Base-by-base conservation (phyloP, 2,888 invertebrate species). In the Parnassius smintheus region DNA sequence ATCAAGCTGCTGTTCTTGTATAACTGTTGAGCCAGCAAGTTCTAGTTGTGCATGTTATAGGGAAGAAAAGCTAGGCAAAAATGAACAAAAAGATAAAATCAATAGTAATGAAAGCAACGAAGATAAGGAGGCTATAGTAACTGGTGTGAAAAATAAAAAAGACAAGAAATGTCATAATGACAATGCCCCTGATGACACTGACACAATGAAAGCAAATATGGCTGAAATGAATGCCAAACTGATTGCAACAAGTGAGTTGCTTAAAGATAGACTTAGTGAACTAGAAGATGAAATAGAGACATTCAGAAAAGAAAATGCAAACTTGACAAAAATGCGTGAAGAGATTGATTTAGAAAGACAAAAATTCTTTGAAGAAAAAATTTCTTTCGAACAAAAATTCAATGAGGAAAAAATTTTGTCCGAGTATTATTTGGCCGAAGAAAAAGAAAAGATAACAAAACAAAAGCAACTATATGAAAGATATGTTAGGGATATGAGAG, bases 401-500 rank as follows among this genome's bases (percentile, higher is more conserved):
- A 93, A 94, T 75, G 94, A 94, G 78, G 94, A 95, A 67, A 93
- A 94, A 77, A 93, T 94, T 56, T 88, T 93, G 70, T 87, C 94
- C 35, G 94, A 95, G 77, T 93, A 94, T 70, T 93, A 93, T 78
- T 78, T 95, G 71, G 94, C 94, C 65, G 95, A 95, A 72, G 95
- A 95, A 78, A 94, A 93, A 68, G 94, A 94, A 71, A 94, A 94
- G 76, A 78, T 96, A 9, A 85, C 87, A n/a, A 93, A 94, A 66
- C 95, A 95, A 71, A 94, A 93, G 73, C 87, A 91, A 66, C 93
- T 93, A 58, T 93, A 94, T 74, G 95, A 95, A 57, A 94, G 92
- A 70, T 94, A 95, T 82, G 90, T 95, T 25, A 94, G 94, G 74
- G 94, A 95, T 71, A 93, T 94, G 67, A 94, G 94, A 78, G 94